These are phyloP conservation scores for Neopipo cinnamomea DNA, from an alignment of 2,113 vertebrate genomes.

Conservation along the genomic window DNA sequence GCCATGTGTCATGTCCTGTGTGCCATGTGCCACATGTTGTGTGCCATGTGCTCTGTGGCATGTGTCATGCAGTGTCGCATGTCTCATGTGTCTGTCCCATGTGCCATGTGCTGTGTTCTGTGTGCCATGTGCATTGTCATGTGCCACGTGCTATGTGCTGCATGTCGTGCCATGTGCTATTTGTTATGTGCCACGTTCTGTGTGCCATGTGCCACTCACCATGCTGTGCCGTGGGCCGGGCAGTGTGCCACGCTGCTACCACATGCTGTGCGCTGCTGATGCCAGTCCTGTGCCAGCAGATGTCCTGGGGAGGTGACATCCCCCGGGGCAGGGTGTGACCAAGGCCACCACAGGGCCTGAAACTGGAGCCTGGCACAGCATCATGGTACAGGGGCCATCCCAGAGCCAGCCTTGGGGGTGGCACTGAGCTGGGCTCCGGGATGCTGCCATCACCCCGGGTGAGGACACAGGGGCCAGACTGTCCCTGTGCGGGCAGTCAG, in stretches of 20 bases:
- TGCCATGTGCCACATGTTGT: fast-evolving
- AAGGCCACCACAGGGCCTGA: not conserved
- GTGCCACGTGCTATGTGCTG: too few relatives aligned
- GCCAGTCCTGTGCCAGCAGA: not conserved
- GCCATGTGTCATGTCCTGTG: fast-evolving
- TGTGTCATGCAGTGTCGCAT: fast-evolving
- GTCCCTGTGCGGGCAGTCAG: fast-evolving
- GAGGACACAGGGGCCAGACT: not conserved
- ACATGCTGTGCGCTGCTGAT: fast-evolving
- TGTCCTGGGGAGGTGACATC: not conserved
- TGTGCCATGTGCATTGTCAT: not conserved
- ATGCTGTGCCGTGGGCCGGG: fast-evolving
- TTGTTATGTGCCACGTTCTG: fast-evolving
- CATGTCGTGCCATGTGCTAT: not conserved
- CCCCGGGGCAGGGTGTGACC: not conserved
- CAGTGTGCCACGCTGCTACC: not conserved
- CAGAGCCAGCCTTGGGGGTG: fast-evolving
- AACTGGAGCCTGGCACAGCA: too few relatives aligned
- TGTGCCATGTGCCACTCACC: fast-evolving
- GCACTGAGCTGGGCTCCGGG: fast-evolving
- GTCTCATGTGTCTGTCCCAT: fast-evolving
- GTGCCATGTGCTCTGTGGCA: fast-evolving
- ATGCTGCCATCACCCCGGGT: fast-evolving
- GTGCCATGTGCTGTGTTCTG: fast-evolving
- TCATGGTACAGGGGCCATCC: fast-evolving